phyloP scores from a whole-genome alignment of 2,113 vertebrate genomes.

The Hipposideros armiger region DNA sequence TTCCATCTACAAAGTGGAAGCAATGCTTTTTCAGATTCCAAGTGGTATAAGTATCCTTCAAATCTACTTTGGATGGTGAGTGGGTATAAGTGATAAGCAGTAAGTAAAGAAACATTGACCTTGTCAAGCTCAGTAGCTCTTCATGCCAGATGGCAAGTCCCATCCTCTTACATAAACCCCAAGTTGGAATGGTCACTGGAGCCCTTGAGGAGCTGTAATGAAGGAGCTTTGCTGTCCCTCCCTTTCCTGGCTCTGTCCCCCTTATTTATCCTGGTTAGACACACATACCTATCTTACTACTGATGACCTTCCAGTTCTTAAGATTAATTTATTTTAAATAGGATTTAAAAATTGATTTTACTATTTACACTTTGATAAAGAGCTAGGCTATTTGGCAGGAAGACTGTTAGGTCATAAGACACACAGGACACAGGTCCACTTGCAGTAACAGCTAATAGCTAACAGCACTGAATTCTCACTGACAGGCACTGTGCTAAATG shows the following conservation, averaged over 20 bases:
- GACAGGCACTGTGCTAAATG: neutral
- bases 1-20: neutral
- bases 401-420: neutral
- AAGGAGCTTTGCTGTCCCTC: neutral
- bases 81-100: neutral
- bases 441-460: neutral
- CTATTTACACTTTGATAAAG: constrained; percentile 40
- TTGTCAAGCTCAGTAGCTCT: neutral
- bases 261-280: neutral
- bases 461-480: neutral
- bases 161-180: neutral
- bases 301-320: neutral
- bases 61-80: constrained; percentile 23
- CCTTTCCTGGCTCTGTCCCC: neutral
- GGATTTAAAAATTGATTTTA: neutral
- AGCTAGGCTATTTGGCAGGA: neutral
- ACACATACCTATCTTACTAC: neutral
- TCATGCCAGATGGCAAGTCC: neutral
- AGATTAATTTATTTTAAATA: constrained; percentile 39
- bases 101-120: neutral
- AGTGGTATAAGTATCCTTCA: neutral
- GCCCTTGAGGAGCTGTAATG: neutral
- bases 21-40: neutral
- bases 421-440: neutral
- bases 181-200: neutral